A percentile compares a stretch with the other conserved stretches of the same genome.
These are phyloP conservation scores for Caenorhabditis sp. DNA, from an alignment of 2,888 invertebrate species.

Conservation along the genomic window DNA sequence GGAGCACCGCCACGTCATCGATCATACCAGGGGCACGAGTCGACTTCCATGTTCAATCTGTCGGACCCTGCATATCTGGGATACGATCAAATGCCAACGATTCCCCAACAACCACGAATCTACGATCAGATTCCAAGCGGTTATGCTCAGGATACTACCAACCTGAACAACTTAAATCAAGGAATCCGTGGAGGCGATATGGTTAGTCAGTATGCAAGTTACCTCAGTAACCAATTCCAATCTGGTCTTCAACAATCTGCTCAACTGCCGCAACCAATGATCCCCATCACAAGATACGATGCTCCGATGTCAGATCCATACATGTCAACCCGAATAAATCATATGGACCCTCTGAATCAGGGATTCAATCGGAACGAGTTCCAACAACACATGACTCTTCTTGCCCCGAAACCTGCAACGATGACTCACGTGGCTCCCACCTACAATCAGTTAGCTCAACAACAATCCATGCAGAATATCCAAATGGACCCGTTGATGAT, in stretches of 20 bases:
- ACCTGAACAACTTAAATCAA: constrained; percentile 45
- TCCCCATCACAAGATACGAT: constrained; percentile 67
- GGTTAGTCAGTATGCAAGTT: constrained; percentile 83
- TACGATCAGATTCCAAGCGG: constrained; percentile 41
- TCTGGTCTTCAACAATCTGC: constrained; percentile 57
- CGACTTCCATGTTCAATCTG: constrained; percentile 65
- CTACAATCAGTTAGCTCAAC: constrained; percentile 36
- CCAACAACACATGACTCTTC: constrained; percentile 43
- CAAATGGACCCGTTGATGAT: constrained; percentile 59
- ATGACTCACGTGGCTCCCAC: constrained; percentile 57
- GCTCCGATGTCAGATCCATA: constrained; percentile 70
- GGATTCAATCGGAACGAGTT: constrained; percentile 15
- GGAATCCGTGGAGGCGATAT: constrained; percentile 61
- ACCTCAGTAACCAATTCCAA: constrained; percentile 81
- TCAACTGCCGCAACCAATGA: constrained; percentile 61
- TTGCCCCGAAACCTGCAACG: constrained; percentile 47
- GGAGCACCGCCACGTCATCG: constrained; percentile 66
- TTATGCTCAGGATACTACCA: constrained; percentile 59
- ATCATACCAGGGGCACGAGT: constrained; percentile 44
- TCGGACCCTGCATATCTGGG: constrained; percentile 46
- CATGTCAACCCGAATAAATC: constrained; percentile 13
- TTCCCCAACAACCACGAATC: constrained; percentile 21
- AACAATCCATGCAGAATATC: constrained; percentile 24
- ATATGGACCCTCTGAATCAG: constrained; percentile 12
- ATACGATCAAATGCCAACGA: constrained; percentile 24